These are phyloP conservation scores for Gallinago jamesoni DNA, from an alignment of 2,113 vertebrate genomes.

Conservation along the genomic window DNA sequence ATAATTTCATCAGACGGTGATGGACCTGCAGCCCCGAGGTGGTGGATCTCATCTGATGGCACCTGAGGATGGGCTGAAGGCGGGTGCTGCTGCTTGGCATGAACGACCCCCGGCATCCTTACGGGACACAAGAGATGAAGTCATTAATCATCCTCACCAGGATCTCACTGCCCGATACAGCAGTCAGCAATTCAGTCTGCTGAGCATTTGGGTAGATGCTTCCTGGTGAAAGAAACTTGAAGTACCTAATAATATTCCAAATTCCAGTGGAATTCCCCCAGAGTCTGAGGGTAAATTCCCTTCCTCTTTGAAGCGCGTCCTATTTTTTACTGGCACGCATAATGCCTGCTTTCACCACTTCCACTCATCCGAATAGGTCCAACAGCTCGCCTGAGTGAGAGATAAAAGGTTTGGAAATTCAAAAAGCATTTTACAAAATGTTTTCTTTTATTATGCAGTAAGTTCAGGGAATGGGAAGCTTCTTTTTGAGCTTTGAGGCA, in stretches of 20 bases:
- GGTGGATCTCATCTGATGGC: not conserved
- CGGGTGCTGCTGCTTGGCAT: not conserved
- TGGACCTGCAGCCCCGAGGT: not conserved
- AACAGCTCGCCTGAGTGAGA: not conserved
- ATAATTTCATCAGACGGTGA: not conserved
- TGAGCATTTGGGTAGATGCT: not conserved
- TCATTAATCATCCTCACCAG: not conserved
- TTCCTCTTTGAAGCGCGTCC: slow-evolving; percentile 7
- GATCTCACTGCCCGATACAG: not conserved
- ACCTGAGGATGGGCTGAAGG: not conserved
- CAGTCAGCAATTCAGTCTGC: not conserved
- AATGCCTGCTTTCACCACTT: not conserved
- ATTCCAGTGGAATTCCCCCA: not conserved
- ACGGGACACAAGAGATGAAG: not conserved
- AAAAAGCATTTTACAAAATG: not conserved
- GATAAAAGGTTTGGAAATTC: not conserved
- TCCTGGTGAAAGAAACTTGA: not conserved
- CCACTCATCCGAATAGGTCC: not conserved
- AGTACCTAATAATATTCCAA: not conserved
- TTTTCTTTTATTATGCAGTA: not conserved
- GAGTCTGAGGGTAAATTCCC: slow-evolving; percentile 20
- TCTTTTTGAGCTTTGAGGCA: not conserved
- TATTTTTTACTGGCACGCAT: not conserved
- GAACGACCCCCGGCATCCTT: not conserved
- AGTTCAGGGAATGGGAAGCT: not conserved